Percentiles rank a stretch among this genome's conserved stretches.
Conservation (phyloP, 2,888 invertebrate species). For the Drosophila kanekoi region DNA sequence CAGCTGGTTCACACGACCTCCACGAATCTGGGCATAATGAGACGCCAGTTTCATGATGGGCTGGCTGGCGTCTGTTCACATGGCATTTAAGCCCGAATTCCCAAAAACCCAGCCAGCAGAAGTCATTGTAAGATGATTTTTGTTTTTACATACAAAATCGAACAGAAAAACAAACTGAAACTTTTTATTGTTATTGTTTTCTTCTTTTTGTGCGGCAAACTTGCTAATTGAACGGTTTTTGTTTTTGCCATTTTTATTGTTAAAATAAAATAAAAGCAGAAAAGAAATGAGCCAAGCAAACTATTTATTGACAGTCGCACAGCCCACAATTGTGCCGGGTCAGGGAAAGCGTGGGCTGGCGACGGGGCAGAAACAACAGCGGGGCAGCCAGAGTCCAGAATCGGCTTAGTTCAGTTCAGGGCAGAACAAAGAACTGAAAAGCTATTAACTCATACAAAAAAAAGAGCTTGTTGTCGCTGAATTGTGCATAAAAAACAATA, state of each 20-base stretch:
- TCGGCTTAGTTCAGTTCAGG: no score
- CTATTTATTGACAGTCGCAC: slow-evolving; percentile 57
- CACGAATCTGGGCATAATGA: slow-evolving; percentile 21
- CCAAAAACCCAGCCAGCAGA: slow-evolving; percentile 22
- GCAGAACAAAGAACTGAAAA: slow-evolving; percentile 47
- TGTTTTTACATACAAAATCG: background rate
- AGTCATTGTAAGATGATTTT: slow-evolving; percentile 29
- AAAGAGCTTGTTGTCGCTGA: slow-evolving; percentile 30
- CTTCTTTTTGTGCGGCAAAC: slow-evolving; percentile 26
- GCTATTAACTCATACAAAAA: slow-evolving; percentile 64
- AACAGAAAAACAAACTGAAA: background rate
- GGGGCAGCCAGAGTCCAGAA: no score
- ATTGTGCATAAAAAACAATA: slow-evolving; percentile 69
- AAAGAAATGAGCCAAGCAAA: slow-evolving; percentile 20
- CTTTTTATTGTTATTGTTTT: slow-evolving; percentile 18
- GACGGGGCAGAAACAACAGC: no score
- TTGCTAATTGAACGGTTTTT: slow-evolving; percentile 69
- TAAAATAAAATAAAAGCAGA: slow-evolving; percentile 31
- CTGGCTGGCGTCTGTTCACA: slow-evolving; percentile 29
- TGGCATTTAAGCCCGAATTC: slow-evolving; percentile 21
- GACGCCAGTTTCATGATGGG: slow-evolving; percentile 18
- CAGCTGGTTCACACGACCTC: slow-evolving; percentile 69
- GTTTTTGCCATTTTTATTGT: slow-evolving; percentile 47
- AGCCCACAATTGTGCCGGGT: background rate
- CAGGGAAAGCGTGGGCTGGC: background rate